Evolutionary conservation across 2,113 vertebrate species (phyloP), one percentile per base, ranked within the genome.

Genomic region (Holacanthus passer): DNA sequence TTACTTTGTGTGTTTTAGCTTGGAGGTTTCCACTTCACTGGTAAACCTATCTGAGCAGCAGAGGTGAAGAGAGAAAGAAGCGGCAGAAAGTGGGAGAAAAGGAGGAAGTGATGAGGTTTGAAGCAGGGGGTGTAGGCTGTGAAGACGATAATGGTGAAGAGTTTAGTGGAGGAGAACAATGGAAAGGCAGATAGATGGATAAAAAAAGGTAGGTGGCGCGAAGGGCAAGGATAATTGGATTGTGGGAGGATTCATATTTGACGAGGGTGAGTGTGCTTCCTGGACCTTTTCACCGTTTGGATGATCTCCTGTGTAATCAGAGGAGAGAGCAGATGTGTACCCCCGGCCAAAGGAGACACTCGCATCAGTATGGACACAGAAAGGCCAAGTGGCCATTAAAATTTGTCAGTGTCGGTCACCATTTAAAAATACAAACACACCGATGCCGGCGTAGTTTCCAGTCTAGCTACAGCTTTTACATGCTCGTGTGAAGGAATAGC

Each of bases 151-250:
- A 37, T n/a, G 27, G 72, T 0, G 22, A 17, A 24, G 70, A 43
- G 58, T 55, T 77, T 35, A 52, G 39, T 19, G 63, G 45, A 27
- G 73, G 52, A 47, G 29, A 77, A 63, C 31, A 68, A 16, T 3
- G 10, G 14, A 62, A 1, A 24, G 5, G 50, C 16, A 27, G 52
- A 59, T 24, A 9, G 50, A 45, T 29, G 29, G 59, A 70, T 65
- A 13, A 59, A 79, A n/a, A 41, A 24, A 47, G 19, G 83, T 72
- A 72, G 74, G 74, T 31, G 65, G 75, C 56, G 24, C 37, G 55
- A 75, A 43, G 29, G 24, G 64, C 35, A 63, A 35, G 35, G 53
- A 68, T 84, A 79, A 87, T 79, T 84, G 56, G 77, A 84, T 81
- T 39, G 80, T 55, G 47, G 53, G 75, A 17, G 52, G n/a, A 7